Percentiles rank a stretch among this genome's conserved stretches.
Conservation (phyloP, 2,888 invertebrate genomes). For the Zaprionus obscuricornis region DNA sequence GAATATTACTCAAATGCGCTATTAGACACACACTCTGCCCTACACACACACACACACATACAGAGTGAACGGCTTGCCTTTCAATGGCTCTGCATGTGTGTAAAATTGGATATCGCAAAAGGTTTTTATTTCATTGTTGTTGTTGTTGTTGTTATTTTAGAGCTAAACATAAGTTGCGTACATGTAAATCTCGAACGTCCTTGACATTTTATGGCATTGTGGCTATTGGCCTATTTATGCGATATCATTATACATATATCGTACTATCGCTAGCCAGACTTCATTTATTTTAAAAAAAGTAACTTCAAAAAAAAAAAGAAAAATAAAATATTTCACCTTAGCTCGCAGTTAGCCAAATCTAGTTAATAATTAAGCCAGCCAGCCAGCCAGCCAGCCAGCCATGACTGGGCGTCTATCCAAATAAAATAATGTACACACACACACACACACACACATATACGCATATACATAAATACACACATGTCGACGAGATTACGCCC, state of each 20-base stretch:
- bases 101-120: constrained; percentile 52
- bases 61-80: constrained; percentile 13
- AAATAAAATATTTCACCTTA: too few relatives aligned
- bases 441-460: too few relatives aligned
- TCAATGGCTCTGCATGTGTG: constrained; percentile 27
- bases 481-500: constrained; percentile 17
- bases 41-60: constrained; percentile 20
- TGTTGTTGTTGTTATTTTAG: constrained; percentile 20
- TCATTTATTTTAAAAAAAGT: too few relatives aligned
- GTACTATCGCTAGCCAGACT: too few relatives aligned
- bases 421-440: too few relatives aligned
- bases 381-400: too few relatives aligned
- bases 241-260: too few relatives aligned
- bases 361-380: too few relatives aligned
- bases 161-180: constrained; percentile 54
- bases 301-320: too few relatives aligned
- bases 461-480: too few relatives aligned
- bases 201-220: constrained; percentile 67
- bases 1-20: constrained; percentile 61
- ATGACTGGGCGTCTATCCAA: too few relatives aligned
- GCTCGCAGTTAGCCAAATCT: too few relatives aligned
- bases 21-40: constrained; percentile 41
- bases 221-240: constrained; percentile 47
- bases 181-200: constrained; percentile 66
- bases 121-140: constrained; percentile 31